Conservation (phyloP, 2,797 vertebrate genomes). For the Alca torda region DNA sequence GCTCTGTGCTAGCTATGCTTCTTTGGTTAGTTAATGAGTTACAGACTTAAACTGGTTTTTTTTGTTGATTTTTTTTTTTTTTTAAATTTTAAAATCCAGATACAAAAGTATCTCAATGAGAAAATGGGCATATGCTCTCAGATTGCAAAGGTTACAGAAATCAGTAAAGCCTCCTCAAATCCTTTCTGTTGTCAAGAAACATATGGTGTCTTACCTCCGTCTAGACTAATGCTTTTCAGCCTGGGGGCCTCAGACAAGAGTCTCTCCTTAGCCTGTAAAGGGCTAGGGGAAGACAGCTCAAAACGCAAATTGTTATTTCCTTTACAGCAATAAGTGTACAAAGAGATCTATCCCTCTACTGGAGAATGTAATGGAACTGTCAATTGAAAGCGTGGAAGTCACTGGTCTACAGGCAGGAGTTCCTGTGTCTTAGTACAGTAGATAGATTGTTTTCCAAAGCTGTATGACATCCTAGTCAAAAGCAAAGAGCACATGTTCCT, state of each 20-base stretch:
- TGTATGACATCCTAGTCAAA: neutral
- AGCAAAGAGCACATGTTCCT: neutral
- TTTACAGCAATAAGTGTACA: neutral
- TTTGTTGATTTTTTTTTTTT: neutral
- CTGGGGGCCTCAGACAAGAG: neutral
- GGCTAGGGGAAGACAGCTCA: neutral
- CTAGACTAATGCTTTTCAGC: neutral
- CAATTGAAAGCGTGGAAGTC: neutral
- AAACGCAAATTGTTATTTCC: neutral
- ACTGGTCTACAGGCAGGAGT: neutral
- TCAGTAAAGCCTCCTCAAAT: neutral
- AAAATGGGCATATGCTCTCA: neutral
- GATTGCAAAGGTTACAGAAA: neutral
- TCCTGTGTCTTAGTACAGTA: neutral
- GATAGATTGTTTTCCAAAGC: neutral
- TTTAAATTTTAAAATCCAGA: neutral
- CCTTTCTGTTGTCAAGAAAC: neutral
- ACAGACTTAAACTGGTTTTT: neutral
- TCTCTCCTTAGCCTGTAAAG: neutral
- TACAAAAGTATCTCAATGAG: neutral
- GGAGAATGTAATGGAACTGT: neutral
- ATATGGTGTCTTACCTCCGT: accelerated
- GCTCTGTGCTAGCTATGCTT: neutral
- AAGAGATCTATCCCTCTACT: neutral
- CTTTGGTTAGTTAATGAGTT: conserved; percentile 43